Evolutionary conservation across 1,140 invertebrate genomes (phyloP), one percentile per base, ranked within the genome.

Genomic region (Ceratina calcarata): DNA sequence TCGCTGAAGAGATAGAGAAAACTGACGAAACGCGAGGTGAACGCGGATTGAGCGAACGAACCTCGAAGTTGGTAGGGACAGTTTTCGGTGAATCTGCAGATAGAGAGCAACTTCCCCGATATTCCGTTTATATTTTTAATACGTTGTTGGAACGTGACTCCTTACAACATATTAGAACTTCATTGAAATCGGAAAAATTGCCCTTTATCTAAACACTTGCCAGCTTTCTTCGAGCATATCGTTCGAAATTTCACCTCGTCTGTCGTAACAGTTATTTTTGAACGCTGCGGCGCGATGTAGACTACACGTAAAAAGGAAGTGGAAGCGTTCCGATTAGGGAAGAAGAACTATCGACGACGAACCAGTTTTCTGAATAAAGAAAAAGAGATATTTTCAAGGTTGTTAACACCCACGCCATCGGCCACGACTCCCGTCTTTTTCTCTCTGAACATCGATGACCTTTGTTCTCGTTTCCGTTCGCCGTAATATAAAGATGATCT

Each of bases 381-480:
- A 49, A 66, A 20, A 24, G 10, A 67, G 13, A 60, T 68, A 24
- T 69, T 51, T 18, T 45, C 18, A 32, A 51, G 22, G 32, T 49
- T 22, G 32, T 24, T 58, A 32, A 55, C 16, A 18, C 6, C 45
- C 15, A 24, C 55, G 37, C 27, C 68, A 71, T 16, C 69, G 24
- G 37, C 37, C 32, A 16, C 58, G 27, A 22, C 13, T 24, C 57
- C 55, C 37, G n/a, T 62, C 58, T 62, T 57, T 78, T 62, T 78
- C 67, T 78, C 67, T 78, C 76, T 78, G 32, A 57, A 61, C 51
- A 57, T 72, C 18, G 4, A 62, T 37, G 20, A 51, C 49, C 67
- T 57, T 78, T 49, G 49, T 78, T 78, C 60, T 64, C n/a, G 20
- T 37, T 65, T 64, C 22, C 18, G 45, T 71, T 78, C 16, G 32